Evolutionary conservation across 1,140 invertebrate species (phyloP).

Genomic region (Achatina immaculata): DNA sequence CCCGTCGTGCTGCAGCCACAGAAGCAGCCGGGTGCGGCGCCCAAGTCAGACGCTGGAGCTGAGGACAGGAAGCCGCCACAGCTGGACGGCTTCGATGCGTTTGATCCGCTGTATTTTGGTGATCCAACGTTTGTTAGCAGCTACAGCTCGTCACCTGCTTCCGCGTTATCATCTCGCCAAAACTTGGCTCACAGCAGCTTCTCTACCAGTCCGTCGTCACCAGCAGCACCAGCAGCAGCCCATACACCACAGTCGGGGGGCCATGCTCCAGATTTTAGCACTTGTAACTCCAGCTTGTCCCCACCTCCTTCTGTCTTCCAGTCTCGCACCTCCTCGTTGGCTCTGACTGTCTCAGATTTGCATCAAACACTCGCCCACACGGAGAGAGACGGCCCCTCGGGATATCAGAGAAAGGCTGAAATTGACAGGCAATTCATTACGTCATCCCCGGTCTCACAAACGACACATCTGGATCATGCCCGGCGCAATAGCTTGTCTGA

Average conservation of each 20-base stretch:
- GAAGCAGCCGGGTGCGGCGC: neutral
- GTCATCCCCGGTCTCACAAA: neutral
- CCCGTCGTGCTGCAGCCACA: neutral
- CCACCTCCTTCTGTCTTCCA: too few species aligned
- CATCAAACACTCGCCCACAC: neutral
- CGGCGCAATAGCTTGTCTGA: neutral
- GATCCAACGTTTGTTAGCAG: conserved; percentile 17
- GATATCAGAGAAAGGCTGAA: neutral
- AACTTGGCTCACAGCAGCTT: neutral
- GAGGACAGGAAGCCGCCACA: neutral
- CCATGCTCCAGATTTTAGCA: too few species aligned
- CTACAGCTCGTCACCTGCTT: neutral
- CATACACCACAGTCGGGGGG: too few species aligned
- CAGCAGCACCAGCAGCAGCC: too few species aligned
- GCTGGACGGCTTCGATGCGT: neutral
- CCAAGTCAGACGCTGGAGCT: too few species aligned
- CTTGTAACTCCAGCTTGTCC: too few species aligned
- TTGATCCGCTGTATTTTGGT: neutral
- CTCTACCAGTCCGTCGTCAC: neutral
- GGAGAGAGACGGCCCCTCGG: neutral
- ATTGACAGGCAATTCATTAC: neutral
- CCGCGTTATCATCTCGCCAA: neutral
- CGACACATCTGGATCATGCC: neutral
- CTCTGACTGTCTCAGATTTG: neutral
- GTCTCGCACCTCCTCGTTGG: too few species aligned